Conservation (phyloP, 2,113 vertebrate genomes). For the Asarcornis scutulata region DNA sequence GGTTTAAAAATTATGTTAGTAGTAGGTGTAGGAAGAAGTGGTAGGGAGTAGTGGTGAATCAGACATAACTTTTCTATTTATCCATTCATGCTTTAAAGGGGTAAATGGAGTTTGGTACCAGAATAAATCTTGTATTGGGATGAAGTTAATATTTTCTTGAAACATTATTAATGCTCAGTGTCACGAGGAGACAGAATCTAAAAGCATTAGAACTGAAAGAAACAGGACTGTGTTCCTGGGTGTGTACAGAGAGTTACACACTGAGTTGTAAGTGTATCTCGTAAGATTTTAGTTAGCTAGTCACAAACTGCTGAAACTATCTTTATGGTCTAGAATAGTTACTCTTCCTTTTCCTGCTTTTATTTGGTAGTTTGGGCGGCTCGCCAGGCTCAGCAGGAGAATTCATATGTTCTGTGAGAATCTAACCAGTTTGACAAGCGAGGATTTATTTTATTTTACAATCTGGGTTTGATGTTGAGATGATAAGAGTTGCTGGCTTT, state of each 20-base stretch:
- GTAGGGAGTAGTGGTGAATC: neutral
- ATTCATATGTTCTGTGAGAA: neutral
- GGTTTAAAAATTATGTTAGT: neutral
- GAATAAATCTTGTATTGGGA: neutral
- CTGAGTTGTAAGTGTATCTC: neutral
- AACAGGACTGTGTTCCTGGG: rapidly evolving
- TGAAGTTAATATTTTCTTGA: neutral
- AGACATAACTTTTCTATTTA: neutral
- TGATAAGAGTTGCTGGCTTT: neutral
- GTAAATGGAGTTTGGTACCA: neutral
- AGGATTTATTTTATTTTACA: neutral
- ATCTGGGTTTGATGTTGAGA: neutral
- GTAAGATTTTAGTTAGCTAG: neutral
- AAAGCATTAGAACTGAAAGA: neutral
- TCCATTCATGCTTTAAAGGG: neutral
- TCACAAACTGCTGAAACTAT: neutral
- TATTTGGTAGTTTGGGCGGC: neutral
- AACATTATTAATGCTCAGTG: neutral
- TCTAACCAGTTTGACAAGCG: neutral
- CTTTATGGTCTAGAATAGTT: neutral
- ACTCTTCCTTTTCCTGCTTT: neutral
- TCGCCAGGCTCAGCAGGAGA: neutral
- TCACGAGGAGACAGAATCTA: neutral
- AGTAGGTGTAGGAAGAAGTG: neutral
- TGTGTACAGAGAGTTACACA: neutral